Evolutionary conservation across 2,113 vertebrate species (phyloP).

Genomic region (Onychostruthus taczanowskii): DNA sequence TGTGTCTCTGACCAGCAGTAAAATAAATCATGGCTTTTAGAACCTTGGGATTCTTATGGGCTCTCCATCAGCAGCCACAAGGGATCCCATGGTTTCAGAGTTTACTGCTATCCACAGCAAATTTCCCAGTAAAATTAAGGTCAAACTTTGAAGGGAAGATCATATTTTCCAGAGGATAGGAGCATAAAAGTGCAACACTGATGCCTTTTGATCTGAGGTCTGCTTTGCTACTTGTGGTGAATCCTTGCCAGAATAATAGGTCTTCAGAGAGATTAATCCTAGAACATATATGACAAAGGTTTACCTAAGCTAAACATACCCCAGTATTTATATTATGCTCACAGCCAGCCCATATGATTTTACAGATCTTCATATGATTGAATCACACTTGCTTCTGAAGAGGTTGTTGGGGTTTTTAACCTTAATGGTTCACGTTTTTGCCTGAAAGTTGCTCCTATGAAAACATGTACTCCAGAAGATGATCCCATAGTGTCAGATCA

Average conservation of each 20-base stretch:
- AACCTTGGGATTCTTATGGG: neutral
- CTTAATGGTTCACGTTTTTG: neutral
- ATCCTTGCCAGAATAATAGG: neutral
- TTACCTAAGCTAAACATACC: neutral
- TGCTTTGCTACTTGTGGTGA: neutral
- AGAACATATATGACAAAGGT: neutral
- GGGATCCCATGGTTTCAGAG: neutral
- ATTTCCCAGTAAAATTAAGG: neutral
- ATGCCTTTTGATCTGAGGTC: neutral
- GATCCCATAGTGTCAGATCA: neutral
- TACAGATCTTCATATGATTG: neutral
- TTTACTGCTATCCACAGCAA: neutral
- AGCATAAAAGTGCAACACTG: neutral
- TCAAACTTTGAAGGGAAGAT: neutral
- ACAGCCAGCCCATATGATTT: neutral
- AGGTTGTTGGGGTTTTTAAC: neutral
- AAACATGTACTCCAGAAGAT: neutral
- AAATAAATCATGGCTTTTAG: neutral
- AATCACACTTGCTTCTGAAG: neutral
- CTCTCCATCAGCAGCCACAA: neutral
- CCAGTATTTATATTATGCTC: neutral
- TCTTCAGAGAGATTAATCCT: neutral
- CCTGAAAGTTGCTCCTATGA: neutral
- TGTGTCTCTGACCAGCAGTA: neutral
- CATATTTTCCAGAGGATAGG: neutral